These are phyloP conservation scores for Phaethon lepturus DNA, from an alignment of 2,113 vertebrate genomes.

Conservation along the genomic window DNA sequence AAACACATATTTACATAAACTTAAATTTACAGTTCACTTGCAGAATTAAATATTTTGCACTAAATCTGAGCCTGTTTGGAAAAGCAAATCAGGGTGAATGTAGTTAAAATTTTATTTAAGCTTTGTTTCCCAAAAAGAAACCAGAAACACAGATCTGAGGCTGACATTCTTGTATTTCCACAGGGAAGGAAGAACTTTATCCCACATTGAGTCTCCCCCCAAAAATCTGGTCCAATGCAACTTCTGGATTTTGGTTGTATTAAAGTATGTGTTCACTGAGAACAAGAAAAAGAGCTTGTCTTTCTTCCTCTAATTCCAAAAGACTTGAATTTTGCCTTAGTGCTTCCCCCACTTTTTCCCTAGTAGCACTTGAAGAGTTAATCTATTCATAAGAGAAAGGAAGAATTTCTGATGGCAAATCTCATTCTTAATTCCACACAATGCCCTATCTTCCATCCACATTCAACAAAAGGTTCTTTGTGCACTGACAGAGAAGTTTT, in stretches of 20 bases:
- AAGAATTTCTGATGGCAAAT: background rate
- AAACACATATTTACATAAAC: background rate
- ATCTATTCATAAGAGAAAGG: background rate
- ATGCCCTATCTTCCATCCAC: background rate
- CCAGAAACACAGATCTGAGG: background rate
- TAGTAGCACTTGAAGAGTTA: background rate
- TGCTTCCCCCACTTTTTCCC: background rate
- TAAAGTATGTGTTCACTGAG: background rate
- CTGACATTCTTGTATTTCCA: background rate
- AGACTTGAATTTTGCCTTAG: background rate
- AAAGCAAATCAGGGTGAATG: background rate
- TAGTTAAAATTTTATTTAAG: background rate
- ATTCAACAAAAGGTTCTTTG: background rate
- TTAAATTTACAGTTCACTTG: background rate
- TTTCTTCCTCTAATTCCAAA: background rate
- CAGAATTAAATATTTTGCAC: background rate
- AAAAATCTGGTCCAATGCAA: background rate
- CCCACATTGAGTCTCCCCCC: background rate
- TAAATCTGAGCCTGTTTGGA: background rate
- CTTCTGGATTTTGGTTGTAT: background rate
- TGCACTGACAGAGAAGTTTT: background rate
- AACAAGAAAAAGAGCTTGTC: background rate
- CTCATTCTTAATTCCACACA: background rate
- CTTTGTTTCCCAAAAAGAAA: background rate
- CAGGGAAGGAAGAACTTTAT: background rate